These are phyloP conservation scores for Aleiodes sp. DNA, from an alignment of 1,140 invertebrate genomes.

Conservation along the genomic window DNA sequence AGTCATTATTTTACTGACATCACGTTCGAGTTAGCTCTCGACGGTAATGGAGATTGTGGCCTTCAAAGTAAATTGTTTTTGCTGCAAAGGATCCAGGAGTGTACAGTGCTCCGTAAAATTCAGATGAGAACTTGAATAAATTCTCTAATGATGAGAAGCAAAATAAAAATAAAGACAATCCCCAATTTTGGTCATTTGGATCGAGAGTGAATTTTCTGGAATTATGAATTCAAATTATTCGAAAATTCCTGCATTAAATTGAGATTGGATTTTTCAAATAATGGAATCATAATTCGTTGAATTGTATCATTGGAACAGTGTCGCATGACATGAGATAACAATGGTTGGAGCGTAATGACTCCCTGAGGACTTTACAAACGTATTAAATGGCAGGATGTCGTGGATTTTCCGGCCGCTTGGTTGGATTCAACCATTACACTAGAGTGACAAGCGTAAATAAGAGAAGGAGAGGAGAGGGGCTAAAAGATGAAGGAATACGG, in stretches of 20 bases:
- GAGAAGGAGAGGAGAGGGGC: too few relatives aligned
- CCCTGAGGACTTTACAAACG: not conserved
- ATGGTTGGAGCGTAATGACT: not conserved
- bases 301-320: too few relatives aligned
- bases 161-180: not conserved
- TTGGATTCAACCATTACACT: not conserved
- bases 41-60: slow-evolving; percentile 63
- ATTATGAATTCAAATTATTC: too few relatives aligned
- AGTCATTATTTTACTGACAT: slow-evolving; percentile 61
- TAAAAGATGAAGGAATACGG: slow-evolving; percentile 10
- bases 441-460: not conserved
- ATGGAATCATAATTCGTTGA: too few relatives aligned
- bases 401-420: slow-evolving; percentile 10
- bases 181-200: too few relatives aligned
- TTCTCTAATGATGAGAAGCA: not conserved
- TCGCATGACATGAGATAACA: not conserved
- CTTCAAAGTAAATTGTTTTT: slow-evolving; percentile 67
- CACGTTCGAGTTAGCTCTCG: slow-evolving; percentile 48
- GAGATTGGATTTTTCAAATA: too few relatives aligned
- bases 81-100: slow-evolving; percentile 47
- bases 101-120: not conserved
- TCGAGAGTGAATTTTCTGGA: too few relatives aligned
- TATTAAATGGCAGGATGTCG: not conserved
- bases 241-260: too few relatives aligned
- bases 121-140: not conserved